phyloP scores from a whole-genome alignment of 2,888 invertebrate species.

The Pseudococcus jackbeardsleyi region DNA sequence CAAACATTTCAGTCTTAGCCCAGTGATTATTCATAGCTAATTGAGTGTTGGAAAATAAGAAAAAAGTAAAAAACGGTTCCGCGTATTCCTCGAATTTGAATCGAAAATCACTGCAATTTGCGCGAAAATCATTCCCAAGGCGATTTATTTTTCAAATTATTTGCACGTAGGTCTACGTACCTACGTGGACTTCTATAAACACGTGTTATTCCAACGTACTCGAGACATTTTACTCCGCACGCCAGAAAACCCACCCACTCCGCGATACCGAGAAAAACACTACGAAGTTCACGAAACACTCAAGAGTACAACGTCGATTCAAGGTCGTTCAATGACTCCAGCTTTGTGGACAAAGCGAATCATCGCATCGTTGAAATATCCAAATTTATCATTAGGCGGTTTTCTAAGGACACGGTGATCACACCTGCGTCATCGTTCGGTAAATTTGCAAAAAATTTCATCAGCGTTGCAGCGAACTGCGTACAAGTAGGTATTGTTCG shows the following conservation, averaged over 20 bases:
- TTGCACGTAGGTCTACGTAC: background rate
- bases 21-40: no score
- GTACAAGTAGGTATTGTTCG: background rate
- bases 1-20: no score
- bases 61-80: no score
- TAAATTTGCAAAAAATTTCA: constrained; percentile 1
- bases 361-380: background rate
- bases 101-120: background rate
- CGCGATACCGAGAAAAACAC: constrained; percentile 1
- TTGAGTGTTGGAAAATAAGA: background rate
- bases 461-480: background rate
- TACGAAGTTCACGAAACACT: constrained; percentile 24
- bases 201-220: background rate
- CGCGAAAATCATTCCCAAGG: background rate
- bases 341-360: constrained; percentile 28
- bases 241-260: constrained; percentile 20
- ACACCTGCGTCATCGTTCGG: background rate
- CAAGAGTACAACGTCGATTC: constrained; percentile 3
- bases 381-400: constrained; percentile 36
- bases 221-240: background rate
- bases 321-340: constrained; percentile 47
- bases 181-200: background rate
- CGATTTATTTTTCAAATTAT: background rate
- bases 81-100: no score
- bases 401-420: background rate